Percentiles rank a stretch among this genome's conserved stretches.
These are phyloP conservation scores for Pinna nobilis DNA, from an alignment of 1,140 invertebrate genomes.

Conservation along the genomic window DNA sequence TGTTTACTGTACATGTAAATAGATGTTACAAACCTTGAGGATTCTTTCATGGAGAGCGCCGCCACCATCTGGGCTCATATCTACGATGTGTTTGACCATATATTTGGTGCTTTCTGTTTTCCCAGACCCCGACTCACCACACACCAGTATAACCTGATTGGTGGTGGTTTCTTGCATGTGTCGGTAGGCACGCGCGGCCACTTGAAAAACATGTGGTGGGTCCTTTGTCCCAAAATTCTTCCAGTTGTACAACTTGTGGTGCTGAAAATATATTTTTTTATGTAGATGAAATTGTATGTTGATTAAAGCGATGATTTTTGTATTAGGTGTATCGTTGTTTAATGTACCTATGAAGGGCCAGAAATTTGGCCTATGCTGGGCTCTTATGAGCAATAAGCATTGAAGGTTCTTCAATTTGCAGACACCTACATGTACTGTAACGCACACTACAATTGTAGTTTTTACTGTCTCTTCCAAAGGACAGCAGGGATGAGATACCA, in stretches of 20 bases:
- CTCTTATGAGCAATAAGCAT: no score
- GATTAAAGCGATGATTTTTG: background rate
- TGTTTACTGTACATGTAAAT: constrained; percentile 18
- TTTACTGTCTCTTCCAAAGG: no score
- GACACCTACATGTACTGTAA: no score
- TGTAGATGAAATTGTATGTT: background rate
- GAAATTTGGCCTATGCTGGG: no score
- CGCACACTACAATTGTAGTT: no score
- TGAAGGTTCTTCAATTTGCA: no score
- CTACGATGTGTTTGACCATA: constrained; percentile 54
- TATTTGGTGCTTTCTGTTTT: constrained; percentile 90
- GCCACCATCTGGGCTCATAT: constrained; percentile 38
- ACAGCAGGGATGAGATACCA: no score
- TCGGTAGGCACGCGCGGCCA: constrained; percentile 85
- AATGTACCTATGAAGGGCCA: background rate
- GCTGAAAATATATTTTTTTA: constrained; percentile 34
- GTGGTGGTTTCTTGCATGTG: constrained; percentile 83
- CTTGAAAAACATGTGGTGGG: constrained; percentile 91
- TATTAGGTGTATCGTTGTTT: background rate
- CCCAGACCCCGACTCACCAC: constrained; percentile 98
- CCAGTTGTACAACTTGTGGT: constrained; percentile 79
- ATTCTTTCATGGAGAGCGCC: constrained; percentile 34
- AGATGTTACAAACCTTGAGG: no score
- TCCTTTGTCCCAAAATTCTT: constrained; percentile 84
- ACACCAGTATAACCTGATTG: constrained; percentile 73